Conservation (phyloP, 2,888 invertebrate genomes). For the Podabrus alpinus region DNA sequence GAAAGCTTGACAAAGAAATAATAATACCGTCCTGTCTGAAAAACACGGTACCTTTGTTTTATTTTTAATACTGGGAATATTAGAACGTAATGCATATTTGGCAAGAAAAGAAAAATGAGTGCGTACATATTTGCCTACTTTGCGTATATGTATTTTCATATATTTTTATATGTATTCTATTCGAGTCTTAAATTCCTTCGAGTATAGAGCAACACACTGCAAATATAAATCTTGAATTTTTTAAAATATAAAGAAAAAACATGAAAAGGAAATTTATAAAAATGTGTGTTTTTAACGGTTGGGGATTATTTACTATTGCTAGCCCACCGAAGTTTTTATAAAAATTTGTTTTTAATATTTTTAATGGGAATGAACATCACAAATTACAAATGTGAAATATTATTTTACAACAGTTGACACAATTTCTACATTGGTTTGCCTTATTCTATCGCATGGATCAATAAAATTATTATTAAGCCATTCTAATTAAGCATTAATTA, state of each 20-base stretch:
- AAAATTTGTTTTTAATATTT: conserved; percentile 1
- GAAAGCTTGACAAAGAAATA: neutral
- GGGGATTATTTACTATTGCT: conserved; percentile 43
- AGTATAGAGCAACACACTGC: conserved; percentile 41
- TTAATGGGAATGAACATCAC: neutral
- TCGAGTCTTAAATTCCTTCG: conserved; percentile 26
- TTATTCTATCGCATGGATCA: neutral
- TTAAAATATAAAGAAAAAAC: conserved; percentile 40
- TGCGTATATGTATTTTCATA: conserved; percentile 34
- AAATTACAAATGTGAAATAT: neutral
- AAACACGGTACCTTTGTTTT: neutral
- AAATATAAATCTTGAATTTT: conserved; percentile 42
- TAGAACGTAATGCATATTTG: neutral
- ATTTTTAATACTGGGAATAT: neutral
- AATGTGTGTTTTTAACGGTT: conserved; percentile 42
- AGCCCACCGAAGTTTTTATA: conserved; percentile 6
- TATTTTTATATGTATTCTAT: conserved; percentile 34
- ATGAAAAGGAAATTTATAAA: conserved; percentile 45
- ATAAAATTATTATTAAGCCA: neutral
- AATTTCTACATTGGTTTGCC: neutral
- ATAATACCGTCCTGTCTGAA: neutral
- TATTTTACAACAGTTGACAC: neutral
- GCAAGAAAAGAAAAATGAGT: conserved; percentile 5
- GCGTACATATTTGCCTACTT: conserved; percentile 27
- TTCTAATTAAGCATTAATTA: no score